phyloP scores from a whole-genome alignment of 1,140 invertebrate species.

The Pentalonia nigronervosa region DNA sequence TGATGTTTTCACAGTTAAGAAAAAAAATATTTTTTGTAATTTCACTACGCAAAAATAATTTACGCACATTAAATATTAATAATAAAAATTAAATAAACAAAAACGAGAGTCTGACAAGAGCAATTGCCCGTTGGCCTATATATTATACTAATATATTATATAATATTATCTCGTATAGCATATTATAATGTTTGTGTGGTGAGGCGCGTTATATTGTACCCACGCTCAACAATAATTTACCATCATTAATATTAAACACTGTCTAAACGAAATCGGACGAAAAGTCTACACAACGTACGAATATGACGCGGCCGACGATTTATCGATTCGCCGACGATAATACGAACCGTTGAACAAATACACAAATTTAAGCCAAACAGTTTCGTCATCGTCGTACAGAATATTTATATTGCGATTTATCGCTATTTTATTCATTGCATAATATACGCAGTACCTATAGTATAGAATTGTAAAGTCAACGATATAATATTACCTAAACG shows the following conservation, averaged over 20 bases:
- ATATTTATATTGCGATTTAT: slow-evolving; percentile 2
- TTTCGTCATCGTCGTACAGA: background rate
- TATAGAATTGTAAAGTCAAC: background rate
- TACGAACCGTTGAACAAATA: background rate
- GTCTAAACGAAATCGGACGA: background rate
- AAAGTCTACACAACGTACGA: background rate
- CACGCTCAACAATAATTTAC: slow-evolving; percentile 9
- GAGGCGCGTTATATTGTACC: background rate
- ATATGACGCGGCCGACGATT: background rate
- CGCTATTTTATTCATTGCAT: background rate
- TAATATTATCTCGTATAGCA: background rate
- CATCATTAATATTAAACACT: background rate
- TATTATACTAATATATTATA: background rate
- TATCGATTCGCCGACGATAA: background rate
- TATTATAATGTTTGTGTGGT: background rate
- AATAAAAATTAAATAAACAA: background rate
- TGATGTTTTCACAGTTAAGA: background rate
- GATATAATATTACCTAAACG: background rate
- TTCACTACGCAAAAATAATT: background rate
- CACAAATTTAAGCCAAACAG: background rate
- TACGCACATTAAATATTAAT: background rate
- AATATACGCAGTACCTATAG: background rate
- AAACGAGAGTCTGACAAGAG: background rate
- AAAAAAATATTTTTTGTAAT: background rate
- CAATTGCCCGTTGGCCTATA: background rate